phyloP scores from a whole-genome alignment of 2,888 invertebrate genomes.

The Tipula unca region DNA sequence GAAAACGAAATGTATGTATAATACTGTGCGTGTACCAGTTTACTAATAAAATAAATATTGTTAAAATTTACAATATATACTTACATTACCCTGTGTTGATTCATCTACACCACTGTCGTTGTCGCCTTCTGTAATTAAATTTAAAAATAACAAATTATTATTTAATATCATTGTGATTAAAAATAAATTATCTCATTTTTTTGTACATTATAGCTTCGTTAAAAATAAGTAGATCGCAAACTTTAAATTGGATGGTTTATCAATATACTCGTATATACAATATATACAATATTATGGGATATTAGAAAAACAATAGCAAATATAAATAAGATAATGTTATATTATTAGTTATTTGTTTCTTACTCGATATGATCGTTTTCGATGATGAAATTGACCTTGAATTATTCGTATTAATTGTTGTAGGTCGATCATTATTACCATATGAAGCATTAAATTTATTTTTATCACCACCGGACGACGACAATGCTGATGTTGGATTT shows the following conservation, averaged over 20 bases:
- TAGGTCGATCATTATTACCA: neutral
- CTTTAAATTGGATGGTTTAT: neutral
- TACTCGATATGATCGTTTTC: neutral
- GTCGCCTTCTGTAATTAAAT: constrained; percentile 59
- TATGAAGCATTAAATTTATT: neutral
- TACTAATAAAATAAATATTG: too few relatives aligned
- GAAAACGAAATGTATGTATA: too few relatives aligned
- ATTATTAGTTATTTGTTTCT: neutral
- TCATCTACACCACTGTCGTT: constrained; percentile 78
- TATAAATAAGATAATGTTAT: neutral
- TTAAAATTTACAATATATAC: constrained; percentile 32
- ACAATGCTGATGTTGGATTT: neutral
- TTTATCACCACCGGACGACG: neutral
- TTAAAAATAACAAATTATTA: constrained; percentile 21
- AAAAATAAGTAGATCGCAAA: constrained; percentile 1
- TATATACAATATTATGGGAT: neutral
- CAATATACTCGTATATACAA: neutral
- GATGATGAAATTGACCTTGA: constrained; percentile 16
- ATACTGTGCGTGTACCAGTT: too few relatives aligned
- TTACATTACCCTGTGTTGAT: constrained; percentile 70
- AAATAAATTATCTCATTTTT: constrained; percentile 22
- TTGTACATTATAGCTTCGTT: neutral
- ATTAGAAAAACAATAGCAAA: neutral
- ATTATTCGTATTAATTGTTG: neutral
- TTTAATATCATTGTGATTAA: neutral